These are phyloP conservation scores for Megastigmus dorsalis DNA, from an alignment of 2,888 invertebrate species.

Conservation along the genomic window DNA sequence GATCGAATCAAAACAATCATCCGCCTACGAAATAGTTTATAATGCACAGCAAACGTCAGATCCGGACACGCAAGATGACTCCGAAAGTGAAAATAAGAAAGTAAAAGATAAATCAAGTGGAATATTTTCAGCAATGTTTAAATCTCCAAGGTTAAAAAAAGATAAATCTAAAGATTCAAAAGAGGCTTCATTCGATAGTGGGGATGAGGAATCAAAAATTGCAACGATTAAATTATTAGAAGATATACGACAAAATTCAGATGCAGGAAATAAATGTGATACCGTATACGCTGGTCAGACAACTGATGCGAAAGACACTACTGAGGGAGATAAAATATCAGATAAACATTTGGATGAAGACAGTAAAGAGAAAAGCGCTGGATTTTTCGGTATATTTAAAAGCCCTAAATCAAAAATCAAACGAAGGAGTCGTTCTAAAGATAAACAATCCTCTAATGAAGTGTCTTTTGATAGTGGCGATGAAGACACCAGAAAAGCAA, in stretches of 20 bases:
- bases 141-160: slow-evolving; percentile 67
- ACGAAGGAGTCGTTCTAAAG: slow-evolving; percentile 65
- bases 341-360: neutral
- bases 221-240: slow-evolving; percentile 61
- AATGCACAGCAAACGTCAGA: slow-evolving; percentile 57
- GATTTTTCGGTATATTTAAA: slow-evolving; percentile 61
- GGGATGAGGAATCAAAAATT: slow-evolving; percentile 66
- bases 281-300: slow-evolving; percentile 11
- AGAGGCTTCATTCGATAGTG: slow-evolving; percentile 69
- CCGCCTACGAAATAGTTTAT: slow-evolving; percentile 66
- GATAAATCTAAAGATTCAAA: slow-evolving; percentile 67
- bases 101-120: slow-evolving; percentile 67
- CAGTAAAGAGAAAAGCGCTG: slow-evolving; percentile 61
- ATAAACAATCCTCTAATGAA: slow-evolving; percentile 65
- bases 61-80: slow-evolving; percentile 57
- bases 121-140: slow-evolving; percentile 70
- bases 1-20: slow-evolving; percentile 54
- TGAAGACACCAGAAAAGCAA: slow-evolving; percentile 64
- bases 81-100: slow-evolving; percentile 62
- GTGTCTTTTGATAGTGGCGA: slow-evolving; percentile 68
- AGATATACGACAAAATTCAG: slow-evolving; percentile 59
- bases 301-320: slow-evolving; percentile 17
- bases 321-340: slow-evolving; percentile 53
- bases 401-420: slow-evolving; percentile 66
- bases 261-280: slow-evolving; percentile 37